Base-by-base conservation (phyloP, 2,888 invertebrate genomes). In the Calameuta idolon region DNA sequence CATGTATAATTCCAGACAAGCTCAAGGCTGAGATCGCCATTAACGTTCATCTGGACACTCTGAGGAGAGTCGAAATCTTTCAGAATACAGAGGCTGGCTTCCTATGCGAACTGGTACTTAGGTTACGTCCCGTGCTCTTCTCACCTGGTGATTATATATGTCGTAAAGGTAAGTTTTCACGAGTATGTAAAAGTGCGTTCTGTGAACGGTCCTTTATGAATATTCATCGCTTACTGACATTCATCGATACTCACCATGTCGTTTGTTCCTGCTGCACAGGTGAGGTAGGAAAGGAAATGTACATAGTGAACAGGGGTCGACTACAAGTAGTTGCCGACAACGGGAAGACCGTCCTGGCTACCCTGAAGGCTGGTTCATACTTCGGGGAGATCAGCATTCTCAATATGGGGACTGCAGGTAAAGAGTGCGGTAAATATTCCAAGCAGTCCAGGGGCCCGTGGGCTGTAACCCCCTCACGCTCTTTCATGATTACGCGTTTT, bases 331-430 rank as follows among this genome's bases (percentile, higher is more conserved):
- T 97, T 86, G 98, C 96, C 82, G 98, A 98, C 93, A 97, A 98
- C 93, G 98, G 98, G 86, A 96, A 97, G 93, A 98, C 98, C 77
- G 98, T 99, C 85, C 94, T 99, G 92, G 99, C 99, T 89, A 98
- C 98, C 85, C 95, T 99, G 91, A 98, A 98, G 93, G 98, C 99
- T 89, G 99, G 99, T 92, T 98, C 98, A 93, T 99, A 99, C 95
- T 99, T 99, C 94, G 99, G 99, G 91, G 99, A 99, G 95, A 99
- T 99, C 94, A 98, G 98, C 94, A 98, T 99, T 93, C 96, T 99
- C 93, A 98, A 98, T 95, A 98, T 98, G 98, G 99, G 99, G 94
- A 98, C 98, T 92, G 98, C 98, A 95, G 98, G 98, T 97, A 97
- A 97, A 96, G 96, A 96, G 94, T 96, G 96, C 95, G 96, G 96